These are phyloP conservation scores for fruit fly (Drosophila melanogaster) DNA, from an alignment of 1,140 invertebrate genomes.

Conservation along the genomic window DNA sequence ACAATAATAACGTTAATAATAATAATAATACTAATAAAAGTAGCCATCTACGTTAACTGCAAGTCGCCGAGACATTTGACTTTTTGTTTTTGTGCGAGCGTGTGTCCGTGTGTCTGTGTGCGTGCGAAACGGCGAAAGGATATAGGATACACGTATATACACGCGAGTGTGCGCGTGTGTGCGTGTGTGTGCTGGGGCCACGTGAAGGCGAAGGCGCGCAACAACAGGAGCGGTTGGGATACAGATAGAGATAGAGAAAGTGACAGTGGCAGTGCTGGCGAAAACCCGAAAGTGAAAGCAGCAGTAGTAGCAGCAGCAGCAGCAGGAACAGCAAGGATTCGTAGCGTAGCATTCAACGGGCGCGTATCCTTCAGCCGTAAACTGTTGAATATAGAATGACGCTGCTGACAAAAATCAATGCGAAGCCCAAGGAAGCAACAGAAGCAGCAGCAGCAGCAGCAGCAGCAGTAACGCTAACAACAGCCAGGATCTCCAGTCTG, in stretches of 20 bases:
- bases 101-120: neutral
- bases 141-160: conserved; percentile 16
- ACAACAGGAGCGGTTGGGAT: conserved; percentile 48
- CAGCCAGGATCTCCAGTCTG: conserved; percentile 9
- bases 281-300: conserved; percentile 58
- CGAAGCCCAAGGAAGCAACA: conserved; percentile 68
- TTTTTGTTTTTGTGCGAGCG: conserved; percentile 40
- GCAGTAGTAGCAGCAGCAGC: neutral
- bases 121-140: conserved; percentile 19
- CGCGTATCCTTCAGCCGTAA: conserved; percentile 49
- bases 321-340: neutral
- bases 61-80: conserved; percentile 7
- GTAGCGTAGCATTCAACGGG: conserved; percentile 6
- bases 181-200: conserved; percentile 54
- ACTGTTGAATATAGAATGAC: conserved; percentile 82
- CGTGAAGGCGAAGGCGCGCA: conserved; percentile 77
- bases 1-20: neutral
- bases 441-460: conserved; percentile 44
- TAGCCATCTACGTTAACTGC: conserved; percentile 13
- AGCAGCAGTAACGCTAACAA: conserved; percentile 43
- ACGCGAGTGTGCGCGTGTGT: conserved; percentile 20
- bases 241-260: conserved; percentile 38
- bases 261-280: conserved; percentile 47
- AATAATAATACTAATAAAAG: too few relatives aligned
- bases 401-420: conserved; percentile 81